phyloP scores from a whole-genome alignment of 2,113 vertebrate genomes.

The Trichechus manatus region DNA sequence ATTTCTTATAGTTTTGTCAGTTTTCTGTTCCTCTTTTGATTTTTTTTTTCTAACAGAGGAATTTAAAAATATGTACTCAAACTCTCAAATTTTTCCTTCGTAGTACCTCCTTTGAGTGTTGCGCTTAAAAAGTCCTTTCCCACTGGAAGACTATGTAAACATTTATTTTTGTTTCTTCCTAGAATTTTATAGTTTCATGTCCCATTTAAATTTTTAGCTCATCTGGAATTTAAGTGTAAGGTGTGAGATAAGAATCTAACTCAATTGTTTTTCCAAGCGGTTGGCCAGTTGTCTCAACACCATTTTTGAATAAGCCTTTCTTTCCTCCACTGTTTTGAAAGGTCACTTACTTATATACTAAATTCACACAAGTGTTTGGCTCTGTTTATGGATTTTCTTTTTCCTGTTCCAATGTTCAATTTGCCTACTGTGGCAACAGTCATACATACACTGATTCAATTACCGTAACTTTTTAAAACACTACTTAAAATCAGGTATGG shows the following conservation, averaged over 20 bases:
- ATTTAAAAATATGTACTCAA: slow-evolving; percentile 15
- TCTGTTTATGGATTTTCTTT: slow-evolving; percentile 13
- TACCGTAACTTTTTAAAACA: neutral
- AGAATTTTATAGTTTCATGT: slow-evolving; percentile 59
- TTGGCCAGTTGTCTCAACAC: slow-evolving; percentile 49
- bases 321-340: neutral
- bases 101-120: neutral
- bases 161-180: slow-evolving; percentile 66
- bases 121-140: slow-evolving; percentile 8
- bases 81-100: slow-evolving; percentile 14
- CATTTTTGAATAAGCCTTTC: neutral
- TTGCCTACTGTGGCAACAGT: neutral
- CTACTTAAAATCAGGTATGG: slow-evolving; percentile 44
- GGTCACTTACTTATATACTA: slow-evolving; percentile 37
- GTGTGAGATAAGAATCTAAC: slow-evolving; percentile 73
- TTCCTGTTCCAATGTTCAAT: neutral
- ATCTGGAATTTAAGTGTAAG: slow-evolving; percentile 73
- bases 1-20: neutral
- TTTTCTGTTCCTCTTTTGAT: slow-evolving; percentile 40
- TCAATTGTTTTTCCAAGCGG: slow-evolving; percentile 65
- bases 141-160: slow-evolving; percentile 34
- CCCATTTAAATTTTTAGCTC: slow-evolving; percentile 54
- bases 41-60: neutral
- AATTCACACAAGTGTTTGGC: slow-evolving; percentile 52
- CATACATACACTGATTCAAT: slow-evolving; percentile 56